Evolutionary conservation across 2,888 invertebrate genomes (phyloP).

Genomic region (Apocheima hispidaria): DNA sequence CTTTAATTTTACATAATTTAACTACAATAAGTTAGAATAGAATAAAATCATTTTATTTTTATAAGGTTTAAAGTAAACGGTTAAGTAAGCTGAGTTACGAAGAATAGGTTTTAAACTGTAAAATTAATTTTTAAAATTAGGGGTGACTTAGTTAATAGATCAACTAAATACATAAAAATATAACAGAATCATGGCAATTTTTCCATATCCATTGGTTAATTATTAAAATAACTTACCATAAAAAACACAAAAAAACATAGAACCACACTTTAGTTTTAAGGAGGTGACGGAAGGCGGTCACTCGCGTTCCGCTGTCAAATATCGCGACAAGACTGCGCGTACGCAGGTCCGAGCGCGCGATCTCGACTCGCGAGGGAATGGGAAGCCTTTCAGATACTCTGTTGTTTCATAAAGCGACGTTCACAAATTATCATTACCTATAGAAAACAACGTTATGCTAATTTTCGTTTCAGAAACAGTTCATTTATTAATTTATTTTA

Average conservation of each 20-base stretch:
- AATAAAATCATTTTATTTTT: too few species aligned
- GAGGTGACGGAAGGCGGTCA: slow-evolving; percentile 1
- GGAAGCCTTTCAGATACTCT: slow-evolving; percentile 22
- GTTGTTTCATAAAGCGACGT: background rate
- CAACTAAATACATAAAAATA: background rate
- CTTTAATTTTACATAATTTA: too few species aligned
- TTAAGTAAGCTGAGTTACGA: too few species aligned
- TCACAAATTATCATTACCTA: background rate
- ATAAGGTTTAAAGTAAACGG: too few species aligned
- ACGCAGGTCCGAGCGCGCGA: slow-evolving; percentile 20
- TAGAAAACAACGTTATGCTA: background rate
- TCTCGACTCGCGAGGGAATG: slow-evolving; percentile 27
- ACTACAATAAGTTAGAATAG: too few species aligned
- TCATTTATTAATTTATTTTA: background rate
- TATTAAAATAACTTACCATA: slow-evolving; percentile 14
- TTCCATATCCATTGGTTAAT: background rate
- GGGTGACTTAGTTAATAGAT: background rate
- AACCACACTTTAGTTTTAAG: slow-evolving; percentile 20
- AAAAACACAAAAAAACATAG: slow-evolving; percentile 9
- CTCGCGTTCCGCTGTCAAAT: slow-evolving; percentile 32
- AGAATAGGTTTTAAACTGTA: too few species aligned
- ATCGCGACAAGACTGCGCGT: slow-evolving; percentile 38
- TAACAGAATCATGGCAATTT: background rate
- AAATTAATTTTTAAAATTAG: too few species aligned
- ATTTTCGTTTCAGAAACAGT: background rate